phyloP scores from a whole-genome alignment of 2,888 invertebrate species.

The Azorinus chamasolen region DNA sequence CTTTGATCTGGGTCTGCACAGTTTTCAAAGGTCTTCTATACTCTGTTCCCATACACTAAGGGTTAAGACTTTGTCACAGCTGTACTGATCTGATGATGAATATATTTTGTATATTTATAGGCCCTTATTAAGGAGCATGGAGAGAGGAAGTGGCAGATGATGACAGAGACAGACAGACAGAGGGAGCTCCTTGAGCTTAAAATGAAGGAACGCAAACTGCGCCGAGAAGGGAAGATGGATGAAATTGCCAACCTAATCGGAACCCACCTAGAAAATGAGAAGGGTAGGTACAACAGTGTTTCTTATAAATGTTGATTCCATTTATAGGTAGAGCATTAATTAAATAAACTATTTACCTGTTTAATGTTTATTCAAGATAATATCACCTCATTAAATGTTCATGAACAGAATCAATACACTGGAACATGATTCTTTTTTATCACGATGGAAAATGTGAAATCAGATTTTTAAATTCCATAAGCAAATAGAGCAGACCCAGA shows the following conservation, averaged over 20 bases:
- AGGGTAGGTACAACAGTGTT: conserved; percentile 69
- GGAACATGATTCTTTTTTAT: too few species aligned
- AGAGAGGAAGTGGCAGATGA: conserved; percentile 79
- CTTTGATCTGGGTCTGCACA: not conserved
- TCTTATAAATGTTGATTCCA: too few species aligned
- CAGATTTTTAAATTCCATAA: too few species aligned
- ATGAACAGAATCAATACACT: too few species aligned
- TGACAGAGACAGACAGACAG: conserved; percentile 80
- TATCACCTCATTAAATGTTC: too few species aligned
- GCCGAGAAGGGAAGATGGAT: conserved; percentile 74
- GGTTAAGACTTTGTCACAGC: not conserved
- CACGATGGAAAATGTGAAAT: too few species aligned
- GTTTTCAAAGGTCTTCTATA: not conserved
- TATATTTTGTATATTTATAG: too few species aligned
- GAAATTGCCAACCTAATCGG: conserved; percentile 72
- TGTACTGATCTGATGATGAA: too few species aligned
- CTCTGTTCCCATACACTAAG: not conserved
- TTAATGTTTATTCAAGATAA: too few species aligned
- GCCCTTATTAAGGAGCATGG: conserved; percentile 80
- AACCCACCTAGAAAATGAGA: conserved; percentile 73
- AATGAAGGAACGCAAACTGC: conserved; percentile 73
- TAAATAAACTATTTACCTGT: too few species aligned
- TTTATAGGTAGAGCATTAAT: too few species aligned
- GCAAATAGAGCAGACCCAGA: too few species aligned
- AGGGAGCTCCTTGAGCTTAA: conserved; percentile 75